These are phyloP conservation scores for Sebastes diploproa DNA, from an alignment of 2,797 vertebrate species.

Conservation along the genomic window DNA sequence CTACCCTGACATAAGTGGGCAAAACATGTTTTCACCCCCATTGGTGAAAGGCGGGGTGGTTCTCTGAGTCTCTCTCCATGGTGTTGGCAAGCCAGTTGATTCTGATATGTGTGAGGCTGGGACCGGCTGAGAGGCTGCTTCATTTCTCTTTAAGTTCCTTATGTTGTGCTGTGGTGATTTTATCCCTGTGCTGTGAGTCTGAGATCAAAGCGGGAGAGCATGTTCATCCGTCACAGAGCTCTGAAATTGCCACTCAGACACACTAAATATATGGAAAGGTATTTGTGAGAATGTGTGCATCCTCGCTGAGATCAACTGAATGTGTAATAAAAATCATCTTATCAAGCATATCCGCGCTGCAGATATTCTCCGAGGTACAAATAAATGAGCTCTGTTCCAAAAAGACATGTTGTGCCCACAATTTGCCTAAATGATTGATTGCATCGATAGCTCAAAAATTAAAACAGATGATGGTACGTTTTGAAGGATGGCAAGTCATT, in stretches of 20 bases:
- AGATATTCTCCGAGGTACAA: conserved; percentile 28
- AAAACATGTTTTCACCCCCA: neutral
- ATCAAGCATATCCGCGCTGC: conserved; percentile 19
- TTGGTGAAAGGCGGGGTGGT: neutral
- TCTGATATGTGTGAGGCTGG: conserved; percentile 25
- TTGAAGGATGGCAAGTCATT: conserved; percentile 20
- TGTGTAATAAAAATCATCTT: conserved; percentile 45
- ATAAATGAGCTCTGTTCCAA: conserved; percentile 49
- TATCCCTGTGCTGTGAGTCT: conserved; percentile 5
- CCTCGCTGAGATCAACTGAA: conserved; percentile 4
- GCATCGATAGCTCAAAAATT: conserved; percentile 42
- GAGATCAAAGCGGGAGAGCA: conserved; percentile 35
- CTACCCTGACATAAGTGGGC: neutral
- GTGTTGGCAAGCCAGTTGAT: conserved; percentile 4
- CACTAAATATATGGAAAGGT: conserved; percentile 28
- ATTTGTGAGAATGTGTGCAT: conserved; percentile 12
- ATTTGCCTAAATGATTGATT: conserved; percentile 51
- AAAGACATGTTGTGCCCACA: conserved; percentile 6
- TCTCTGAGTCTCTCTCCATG: conserved; percentile 7
- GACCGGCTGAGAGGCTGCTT: conserved; percentile 12
- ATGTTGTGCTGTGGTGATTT: conserved; percentile 18
- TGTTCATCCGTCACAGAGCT: conserved; percentile 32
- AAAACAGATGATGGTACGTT: conserved; percentile 44
- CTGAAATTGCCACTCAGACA: conserved; percentile 35
- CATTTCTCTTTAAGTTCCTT: conserved; percentile 28